These are phyloP conservation scores for Piezodorus guildinii DNA, from an alignment of 1,140 invertebrate species.

Conservation along the genomic window DNA sequence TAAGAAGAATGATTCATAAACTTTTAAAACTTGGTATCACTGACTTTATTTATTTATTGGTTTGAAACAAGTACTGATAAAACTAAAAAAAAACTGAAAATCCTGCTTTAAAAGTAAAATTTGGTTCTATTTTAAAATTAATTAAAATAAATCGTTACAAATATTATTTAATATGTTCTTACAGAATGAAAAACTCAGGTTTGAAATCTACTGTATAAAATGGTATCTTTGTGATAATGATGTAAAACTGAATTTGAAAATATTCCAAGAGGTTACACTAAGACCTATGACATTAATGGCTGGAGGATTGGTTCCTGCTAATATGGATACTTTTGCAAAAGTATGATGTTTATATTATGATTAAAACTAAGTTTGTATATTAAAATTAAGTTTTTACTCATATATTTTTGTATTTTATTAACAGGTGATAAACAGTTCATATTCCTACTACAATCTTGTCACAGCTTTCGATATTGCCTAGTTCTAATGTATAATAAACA, in stretches of 20 bases:
- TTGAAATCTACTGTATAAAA: not conserved
- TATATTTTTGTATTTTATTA: not conserved
- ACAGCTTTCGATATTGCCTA: not conserved
- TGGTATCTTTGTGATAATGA: not conserved
- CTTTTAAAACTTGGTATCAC: no score
- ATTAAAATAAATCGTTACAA: not conserved
- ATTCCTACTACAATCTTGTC: slow-evolving; percentile 3
- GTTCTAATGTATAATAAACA: no score
- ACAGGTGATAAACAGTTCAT: not conserved
- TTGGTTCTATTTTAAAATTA: not conserved
- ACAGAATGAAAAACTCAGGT: not conserved
- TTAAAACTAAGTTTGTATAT: not conserved
- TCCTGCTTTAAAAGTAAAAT: no score
- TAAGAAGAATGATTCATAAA: no score
- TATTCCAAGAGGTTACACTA: not conserved
- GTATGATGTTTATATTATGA: not conserved
- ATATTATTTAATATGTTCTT: not conserved
- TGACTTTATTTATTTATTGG: no score
- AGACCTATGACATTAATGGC: not conserved
- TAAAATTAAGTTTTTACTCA: not conserved
- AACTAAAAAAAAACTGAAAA: no score
- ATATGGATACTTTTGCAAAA: slow-evolving; percentile 3
- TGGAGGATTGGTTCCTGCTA: not conserved
- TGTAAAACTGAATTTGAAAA: not conserved
- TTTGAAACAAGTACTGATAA: no score